Base-by-base conservation (phyloP, 2,113 vertebrate species). In the Dromas ardeola region DNA sequence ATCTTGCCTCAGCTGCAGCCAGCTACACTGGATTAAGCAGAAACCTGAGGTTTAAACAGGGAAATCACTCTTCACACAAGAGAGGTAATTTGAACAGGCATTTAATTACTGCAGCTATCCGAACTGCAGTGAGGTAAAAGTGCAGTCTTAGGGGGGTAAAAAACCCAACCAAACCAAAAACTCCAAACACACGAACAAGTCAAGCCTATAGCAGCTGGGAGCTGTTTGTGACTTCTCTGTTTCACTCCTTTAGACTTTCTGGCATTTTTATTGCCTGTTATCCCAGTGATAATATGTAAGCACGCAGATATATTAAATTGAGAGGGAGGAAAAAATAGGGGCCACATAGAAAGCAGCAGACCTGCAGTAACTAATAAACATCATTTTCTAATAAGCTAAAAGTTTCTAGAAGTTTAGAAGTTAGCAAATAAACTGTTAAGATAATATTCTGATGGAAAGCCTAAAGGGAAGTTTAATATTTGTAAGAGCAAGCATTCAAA, bases 231-330 rank as follows among this genome's bases (percentile, higher is more conserved):
- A 97, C 91, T 97, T 96, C 94, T 90, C 86, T 52, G 71, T 97
- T 97, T 97, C 94, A 86, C 87, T 97, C 93, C 96, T 97, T 97
- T 94, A 97, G 95, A 88, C 90, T 96, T 97, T 95, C 87, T 98
- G 98, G 95, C 96, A 97, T 93, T 98, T 98, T 98, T 98, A 98
- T 96, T 98, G 97, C 95, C 93, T 97, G 93, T 96, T 98, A 96
- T 97, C 95, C 96, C 97, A 97, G 95, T 96, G 97, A 98, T 97
- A 98, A 98, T 91, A 97, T 86, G 96, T 76, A 98, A 98, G 94
- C 91, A 93, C 36, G 92, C 78, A 97, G 89, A 95, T 90, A 97
- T 95, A 96, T 95, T 97, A 97, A 95, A 98, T 32, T 95, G 82
- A 88, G 93, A 93, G n/a, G 59, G 23, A 66, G 80, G 30, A 61